These are phyloP conservation scores for Galemys pyrenaicus DNA, from an alignment of 2,113 vertebrate genomes.

Conservation along the genomic window DNA sequence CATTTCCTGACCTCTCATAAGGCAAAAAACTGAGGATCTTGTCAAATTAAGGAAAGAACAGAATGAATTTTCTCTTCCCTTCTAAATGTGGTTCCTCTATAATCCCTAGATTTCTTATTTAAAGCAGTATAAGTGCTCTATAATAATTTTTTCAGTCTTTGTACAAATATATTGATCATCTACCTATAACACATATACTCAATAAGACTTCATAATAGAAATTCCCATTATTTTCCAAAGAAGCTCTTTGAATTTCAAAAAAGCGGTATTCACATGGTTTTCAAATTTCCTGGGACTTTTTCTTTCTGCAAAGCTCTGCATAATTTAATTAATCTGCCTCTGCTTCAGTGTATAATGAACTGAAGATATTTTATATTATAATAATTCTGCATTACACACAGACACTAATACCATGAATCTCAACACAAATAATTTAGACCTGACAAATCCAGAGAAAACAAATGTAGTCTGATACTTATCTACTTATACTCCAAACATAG, in stretches of 20 bases:
- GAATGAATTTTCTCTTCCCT: background rate
- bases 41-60: background rate
- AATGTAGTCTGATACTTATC: background rate
- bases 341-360: background rate
- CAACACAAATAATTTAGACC: background rate
- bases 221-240: background rate
- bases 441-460: background rate
- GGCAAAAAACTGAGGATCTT: background rate
- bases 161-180: background rate
- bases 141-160: background rate
- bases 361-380: background rate
- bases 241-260: background rate
- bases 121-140: background rate
- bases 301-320: background rate
- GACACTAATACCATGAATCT: background rate
- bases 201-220: background rate
- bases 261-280: background rate
- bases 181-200: background rate
- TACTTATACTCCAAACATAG: background rate
- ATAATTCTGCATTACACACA: background rate
- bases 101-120: background rate
- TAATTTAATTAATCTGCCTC: constrained; percentile 21
- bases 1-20: background rate
- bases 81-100: background rate
- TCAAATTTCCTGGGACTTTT: background rate